Evolutionary conservation across 2,113 vertebrate genomes (phyloP).

Genomic region (Sula dactylatra): DNA sequence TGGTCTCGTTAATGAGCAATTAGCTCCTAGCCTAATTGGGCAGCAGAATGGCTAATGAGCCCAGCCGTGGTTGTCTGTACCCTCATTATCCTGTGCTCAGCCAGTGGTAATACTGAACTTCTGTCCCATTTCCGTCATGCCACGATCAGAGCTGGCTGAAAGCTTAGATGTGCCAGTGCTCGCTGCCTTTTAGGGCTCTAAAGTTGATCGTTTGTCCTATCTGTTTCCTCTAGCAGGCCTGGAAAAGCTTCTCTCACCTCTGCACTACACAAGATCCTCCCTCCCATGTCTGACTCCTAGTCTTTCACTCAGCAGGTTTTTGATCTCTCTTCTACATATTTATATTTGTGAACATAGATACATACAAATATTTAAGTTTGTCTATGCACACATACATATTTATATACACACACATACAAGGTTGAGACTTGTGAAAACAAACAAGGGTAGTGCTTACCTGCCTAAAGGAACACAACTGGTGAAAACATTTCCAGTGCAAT

Average conservation of each 20-base stretch:
- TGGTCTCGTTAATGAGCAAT: conserved; percentile 66
- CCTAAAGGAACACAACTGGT: neutral
- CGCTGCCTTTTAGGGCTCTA: neutral
- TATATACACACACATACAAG: neutral
- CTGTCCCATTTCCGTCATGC: conserved; percentile 28
- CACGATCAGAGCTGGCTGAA: neutral
- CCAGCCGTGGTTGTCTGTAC: conserved; percentile 5
- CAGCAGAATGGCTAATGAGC: conserved; percentile 69
- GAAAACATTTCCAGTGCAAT: neutral
- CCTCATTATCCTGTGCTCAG: conserved; percentile 62
- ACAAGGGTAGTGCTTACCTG: neutral
- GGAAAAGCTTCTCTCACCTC: neutral
- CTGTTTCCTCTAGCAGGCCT: neutral
- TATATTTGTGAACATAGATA: neutral
- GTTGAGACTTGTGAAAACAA: neutral
- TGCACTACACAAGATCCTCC: neutral
- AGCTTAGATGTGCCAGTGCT: neutral
- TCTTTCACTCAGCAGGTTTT: neutral
- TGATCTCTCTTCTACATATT: neutral
- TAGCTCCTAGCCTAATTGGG: conserved; percentile 71
- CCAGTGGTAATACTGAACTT: conserved; percentile 10
- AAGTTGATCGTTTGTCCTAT: neutral
- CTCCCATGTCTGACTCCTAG: neutral
- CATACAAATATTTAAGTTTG: neutral
- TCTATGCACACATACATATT: neutral